Evolutionary conservation across 1,140 invertebrate species (phyloP), one percentile per base, ranked within the genome.

Genomic region (Polypedilum vanderplanki): DNA sequence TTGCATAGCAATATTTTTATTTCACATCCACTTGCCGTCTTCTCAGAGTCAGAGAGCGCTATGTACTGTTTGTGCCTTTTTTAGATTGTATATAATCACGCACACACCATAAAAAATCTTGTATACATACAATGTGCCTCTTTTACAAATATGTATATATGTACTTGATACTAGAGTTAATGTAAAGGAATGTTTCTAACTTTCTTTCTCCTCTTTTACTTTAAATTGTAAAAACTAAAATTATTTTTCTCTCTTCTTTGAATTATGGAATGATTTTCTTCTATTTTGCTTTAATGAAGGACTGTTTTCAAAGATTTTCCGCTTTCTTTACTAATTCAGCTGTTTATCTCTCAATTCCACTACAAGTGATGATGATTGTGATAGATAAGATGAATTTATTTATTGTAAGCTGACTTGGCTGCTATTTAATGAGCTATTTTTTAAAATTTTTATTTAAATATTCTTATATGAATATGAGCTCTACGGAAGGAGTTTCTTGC

Each of bases 21-120:
- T 70, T 70, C 20, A 22, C 65, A 20, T 70, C 18, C 8, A 18
- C 65, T 70, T 70, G 17, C 65, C 18, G 17, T 18, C 18, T 57
- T n/a, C 46, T 57, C 46, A 57, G 5, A 33, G 46, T 57, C 46
- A 57, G 46, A 33, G 24, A 33, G 24, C 24, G 24, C 24, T 33
- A 33, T 33, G 24, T 33, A 33, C 5, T 33, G 5, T 57, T 57
- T 70, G 65, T 70, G 65, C 17, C 7, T 67, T 17, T 17, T 18
- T 70, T 22, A 70, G 17, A 70, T 70, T 70, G 65, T 70, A 70
- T 70, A 70, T 70, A 70, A 70, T 70, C 65, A 70, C 65, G 65
- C 65, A 70, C 65, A 70, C 65, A 18, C 17, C 18, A 70, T 22
- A 70, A 70, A 70, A 70, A 70, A 20, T 70, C 65, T 22, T 20